Conservation (phyloP, 2,797 vertebrate genomes). For the Stomatorhinus walkeri region DNA sequence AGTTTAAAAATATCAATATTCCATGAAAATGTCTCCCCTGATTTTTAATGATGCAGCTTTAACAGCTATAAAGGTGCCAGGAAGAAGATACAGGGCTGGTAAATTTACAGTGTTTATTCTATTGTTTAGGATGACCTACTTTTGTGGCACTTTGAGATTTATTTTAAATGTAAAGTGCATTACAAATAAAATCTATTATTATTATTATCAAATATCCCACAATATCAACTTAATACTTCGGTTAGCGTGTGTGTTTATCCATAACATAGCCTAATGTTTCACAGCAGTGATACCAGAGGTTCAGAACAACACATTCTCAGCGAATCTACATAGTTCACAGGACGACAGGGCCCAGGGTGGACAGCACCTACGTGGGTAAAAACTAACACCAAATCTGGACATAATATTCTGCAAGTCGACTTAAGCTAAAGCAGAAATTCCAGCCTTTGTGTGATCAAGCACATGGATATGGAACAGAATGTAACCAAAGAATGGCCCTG, state of each 20-base stretch:
- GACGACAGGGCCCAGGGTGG: neutral
- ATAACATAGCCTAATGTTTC: neutral
- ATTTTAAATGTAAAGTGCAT: too few relatives aligned
- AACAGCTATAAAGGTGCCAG: neutral
- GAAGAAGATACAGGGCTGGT: neutral
- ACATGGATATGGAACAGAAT: neutral
- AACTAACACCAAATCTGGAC: neutral
- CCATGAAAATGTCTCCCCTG: neutral
- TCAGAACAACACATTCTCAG: neutral
- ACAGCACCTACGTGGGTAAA: neutral
- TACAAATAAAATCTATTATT: too few relatives aligned
- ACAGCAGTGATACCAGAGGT: neutral
- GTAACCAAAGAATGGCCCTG: neutral
- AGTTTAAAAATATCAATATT: neutral
- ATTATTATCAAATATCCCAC: neutral
- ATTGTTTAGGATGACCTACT: too few relatives aligned
- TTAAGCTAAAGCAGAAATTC: neutral
- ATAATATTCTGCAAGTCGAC: neutral
- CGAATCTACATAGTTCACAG: neutral
- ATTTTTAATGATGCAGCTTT: neutral
- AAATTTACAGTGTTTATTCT: too few relatives aligned
- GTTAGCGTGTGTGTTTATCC: too few relatives aligned
- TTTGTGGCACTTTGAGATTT: too few relatives aligned
- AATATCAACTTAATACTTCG: neutral
- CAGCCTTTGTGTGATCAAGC: neutral